Base-by-base conservation (phyloP, 2,888 invertebrate species). In the Drosophila testacea region DNA sequence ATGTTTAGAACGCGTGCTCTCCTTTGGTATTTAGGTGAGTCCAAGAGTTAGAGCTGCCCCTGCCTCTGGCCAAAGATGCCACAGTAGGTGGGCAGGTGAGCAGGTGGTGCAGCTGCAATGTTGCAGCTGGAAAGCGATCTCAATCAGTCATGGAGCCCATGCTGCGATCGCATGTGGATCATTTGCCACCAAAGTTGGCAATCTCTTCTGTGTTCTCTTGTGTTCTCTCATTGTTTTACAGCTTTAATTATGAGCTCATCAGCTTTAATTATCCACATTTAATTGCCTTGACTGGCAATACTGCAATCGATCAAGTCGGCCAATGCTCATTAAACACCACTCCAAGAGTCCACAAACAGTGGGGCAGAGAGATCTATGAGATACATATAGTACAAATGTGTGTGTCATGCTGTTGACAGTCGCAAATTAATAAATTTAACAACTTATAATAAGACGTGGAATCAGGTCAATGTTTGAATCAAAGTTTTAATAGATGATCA, bases 11-110 rank as follows among this genome's bases (percentile, higher is more conserved):
- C 54, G 68, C 61, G 60, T 78, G 74, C 64, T 73, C 51, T 55
- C 6, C 61, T 51, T 47, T 56, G 77, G 84, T 78, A 84, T 87
- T 87, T 78, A 57, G 82, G 88, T 87, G 87, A 77, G 51, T 50
- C 54, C 61, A 54, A 51, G 41, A 22, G 22, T 22, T 34, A 16
- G 50, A 51, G 47, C 46, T 13, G 13, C 56, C n/a, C 6, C 32
- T 11, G 5, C 5, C 11, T 50, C 50, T 28, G 39, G 48, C 28
- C 36, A 59, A 44, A 50, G 39, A 44, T 36, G 56, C 44, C 47
- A 42, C 71, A 51, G 59, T 66, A 77, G 62, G 72, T 77, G 74
- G 72, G 27, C 34, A 22, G 11, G 27, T 10, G 16, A 10, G 16
- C 7, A n/a, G 41, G 16, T 32, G 32, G 6, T 30, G 13, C 47